Conservation (phyloP, 2,113 vertebrate genomes). For the Dasyprocta punctata region DNA sequence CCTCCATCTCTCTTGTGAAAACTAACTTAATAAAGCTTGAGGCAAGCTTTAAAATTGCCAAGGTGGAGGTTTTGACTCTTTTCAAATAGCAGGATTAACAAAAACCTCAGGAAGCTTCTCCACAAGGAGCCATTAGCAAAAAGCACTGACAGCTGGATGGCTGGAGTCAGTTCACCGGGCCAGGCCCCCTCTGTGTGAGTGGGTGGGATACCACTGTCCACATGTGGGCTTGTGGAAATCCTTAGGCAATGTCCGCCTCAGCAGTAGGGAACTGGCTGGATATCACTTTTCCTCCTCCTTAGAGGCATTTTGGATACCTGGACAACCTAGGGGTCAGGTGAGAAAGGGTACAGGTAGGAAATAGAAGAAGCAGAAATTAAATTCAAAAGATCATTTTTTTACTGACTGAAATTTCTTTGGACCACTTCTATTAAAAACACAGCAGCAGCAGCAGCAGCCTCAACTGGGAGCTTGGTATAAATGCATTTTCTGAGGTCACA, state of each 20-base stretch:
- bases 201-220: not conserved
- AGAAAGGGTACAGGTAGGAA: not conserved
- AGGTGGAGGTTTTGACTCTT: slow-evolving; percentile 28
- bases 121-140: slow-evolving; percentile 28
- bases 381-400: slow-evolving; percentile 49
- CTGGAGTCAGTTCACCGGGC: not conserved
- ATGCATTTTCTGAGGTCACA: not conserved
- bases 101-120: slow-evolving; percentile 34
- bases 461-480: not conserved
- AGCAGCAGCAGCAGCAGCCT: not conserved
- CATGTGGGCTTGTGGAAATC: not conserved
- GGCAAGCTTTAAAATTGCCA: slow-evolving; percentile 44
- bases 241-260: not conserved
- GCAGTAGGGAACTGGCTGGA: not conserved
- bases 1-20: slow-evolving; percentile 29
- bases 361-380: not conserved
- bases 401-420: slow-evolving; percentile 23
- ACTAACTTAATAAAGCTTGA: slow-evolving; percentile 63
- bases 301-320: not conserved
- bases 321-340: not conserved
- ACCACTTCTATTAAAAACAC: not conserved
- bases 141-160: not conserved
- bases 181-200: not conserved
- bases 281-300: not conserved
- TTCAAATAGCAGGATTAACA: slow-evolving; percentile 53